Base-by-base conservation (phyloP, 2,797 vertebrate species). In the Atherinosoma microstoma region DNA sequence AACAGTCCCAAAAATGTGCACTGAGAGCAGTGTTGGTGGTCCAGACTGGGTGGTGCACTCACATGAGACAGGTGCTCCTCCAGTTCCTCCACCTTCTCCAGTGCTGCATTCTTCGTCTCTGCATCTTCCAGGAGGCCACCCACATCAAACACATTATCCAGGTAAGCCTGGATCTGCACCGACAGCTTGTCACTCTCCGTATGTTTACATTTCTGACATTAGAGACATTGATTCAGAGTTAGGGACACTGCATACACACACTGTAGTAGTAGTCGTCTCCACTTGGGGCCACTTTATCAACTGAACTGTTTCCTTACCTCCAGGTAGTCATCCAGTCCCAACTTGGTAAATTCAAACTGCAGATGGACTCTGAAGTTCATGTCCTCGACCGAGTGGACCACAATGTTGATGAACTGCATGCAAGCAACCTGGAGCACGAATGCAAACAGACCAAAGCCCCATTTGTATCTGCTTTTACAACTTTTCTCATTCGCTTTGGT, bases 401-500 rank as follows among this genome's bases (percentile, higher is more conserved):
- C 96, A 0, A 99, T 99, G 91, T 99, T 99, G 94, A 99, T 97
- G 92, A 99, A 99, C 93, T 99, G 97, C 97, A 99, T 99, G 85
- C 97, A 98, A 63, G 97, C 97, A 61, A 98, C 97, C 97, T 98
- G 78, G 61, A 45, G 2, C 64, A 29, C 24, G 58, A 57, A 76
- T 27, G 58, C 18, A 75, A 49, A 82, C 29, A 68, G 3, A 56
- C 15, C 7, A 1, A 3, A 49, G 51, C n/a, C 42, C 13, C 5
- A 18, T 49, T 73, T 15, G 57, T 51, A 72, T 18, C 0, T 32
- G 35, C 59, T 35, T 0, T 16, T 47, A 38, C 8, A 32, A 6
- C 6, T 32, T 32, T 32, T 32, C 30, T 32, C 2, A 32, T 4
- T 32, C 6, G 30, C 30, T 32, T 32, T 32, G 3, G 3, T 32